Percentiles rank a stretch among this genome's conserved stretches.
Conservation (phyloP, 2,113 vertebrate genomes). For the Ptilorrhoa leucosticta region DNA sequence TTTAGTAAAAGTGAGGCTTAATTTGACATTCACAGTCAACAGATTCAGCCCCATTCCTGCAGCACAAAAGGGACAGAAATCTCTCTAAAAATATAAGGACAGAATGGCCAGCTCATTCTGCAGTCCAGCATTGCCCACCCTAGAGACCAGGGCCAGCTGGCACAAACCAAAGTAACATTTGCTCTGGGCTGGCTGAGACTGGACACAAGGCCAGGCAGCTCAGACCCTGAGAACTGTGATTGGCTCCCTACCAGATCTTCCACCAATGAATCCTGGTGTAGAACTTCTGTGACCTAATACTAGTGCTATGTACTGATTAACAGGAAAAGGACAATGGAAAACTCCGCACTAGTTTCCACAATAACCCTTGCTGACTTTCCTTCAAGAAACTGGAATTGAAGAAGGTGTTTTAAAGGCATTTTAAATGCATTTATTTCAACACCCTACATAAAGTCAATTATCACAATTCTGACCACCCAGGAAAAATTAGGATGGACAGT, state of each 20-base stretch:
- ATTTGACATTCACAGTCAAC: neutral
- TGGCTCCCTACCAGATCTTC: conserved; percentile 4
- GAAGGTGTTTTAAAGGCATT: neutral
- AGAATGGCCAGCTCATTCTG: neutral
- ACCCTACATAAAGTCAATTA: neutral
- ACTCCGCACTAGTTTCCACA: neutral
- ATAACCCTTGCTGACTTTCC: neutral
- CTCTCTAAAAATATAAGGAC: neutral
- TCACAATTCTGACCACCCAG: neutral
- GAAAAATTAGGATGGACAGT: neutral
- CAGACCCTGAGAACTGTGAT: neutral
- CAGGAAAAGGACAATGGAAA: conserved; percentile 42
- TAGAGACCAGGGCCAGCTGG: neutral
- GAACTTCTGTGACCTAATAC: conserved; percentile 16
- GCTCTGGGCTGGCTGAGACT: neutral
- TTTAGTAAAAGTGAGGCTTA: neutral
- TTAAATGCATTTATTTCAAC: neutral
- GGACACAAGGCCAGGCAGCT: neutral
- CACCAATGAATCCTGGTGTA: neutral
- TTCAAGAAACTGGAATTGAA: neutral
- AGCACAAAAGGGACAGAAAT: neutral
- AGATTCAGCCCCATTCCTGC: neutral
- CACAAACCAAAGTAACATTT: neutral
- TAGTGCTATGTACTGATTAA: conserved; percentile 37
- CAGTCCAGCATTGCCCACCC: neutral